A percentile compares a stretch with the other conserved stretches of the same genome.
These are phyloP conservation scores for Heteromormyrus szaboi DNA, from an alignment of 2,797 vertebrate species.

Conservation along the genomic window DNA sequence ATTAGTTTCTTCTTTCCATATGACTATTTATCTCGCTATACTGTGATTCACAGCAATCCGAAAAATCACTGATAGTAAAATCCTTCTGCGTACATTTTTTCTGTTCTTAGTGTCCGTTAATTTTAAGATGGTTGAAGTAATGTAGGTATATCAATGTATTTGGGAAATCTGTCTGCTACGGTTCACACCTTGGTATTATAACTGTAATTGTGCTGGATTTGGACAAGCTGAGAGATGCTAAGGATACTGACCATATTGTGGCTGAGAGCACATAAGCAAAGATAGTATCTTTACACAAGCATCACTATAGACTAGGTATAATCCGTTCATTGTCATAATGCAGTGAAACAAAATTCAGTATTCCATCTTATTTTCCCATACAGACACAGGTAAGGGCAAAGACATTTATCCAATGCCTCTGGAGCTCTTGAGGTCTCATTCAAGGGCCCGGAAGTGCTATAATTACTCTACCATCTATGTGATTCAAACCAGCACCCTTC, in stretches of 20 bases:
- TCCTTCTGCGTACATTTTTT: not conserved
- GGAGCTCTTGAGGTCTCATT: not conserved
- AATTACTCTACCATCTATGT: not conserved
- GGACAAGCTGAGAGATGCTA: not conserved
- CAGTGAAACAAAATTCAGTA: not conserved
- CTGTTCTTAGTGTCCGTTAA: not conserved
- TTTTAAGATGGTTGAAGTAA: not conserved
- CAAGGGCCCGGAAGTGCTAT: not conserved
- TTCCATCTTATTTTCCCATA: not conserved
- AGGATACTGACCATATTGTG: not conserved
- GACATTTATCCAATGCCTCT: not conserved
- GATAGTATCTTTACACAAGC: not conserved
- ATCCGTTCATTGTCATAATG: not conserved
- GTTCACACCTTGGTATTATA: not conserved
- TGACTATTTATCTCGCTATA: not conserved
- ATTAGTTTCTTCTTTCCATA: not conserved
- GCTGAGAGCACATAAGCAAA: slow-evolving; percentile 7
- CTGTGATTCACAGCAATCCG: slow-evolving; percentile 9
- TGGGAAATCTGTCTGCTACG: not conserved
- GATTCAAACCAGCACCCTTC: not conserved
- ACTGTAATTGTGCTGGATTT: not conserved
- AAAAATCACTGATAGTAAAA: slow-evolving; percentile 9
- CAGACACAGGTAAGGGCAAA: not conserved
- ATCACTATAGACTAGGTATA: not conserved
- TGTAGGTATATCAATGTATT: not conserved